Percentiles rank a stretch among this genome's conserved stretches.
phyloP scores from a whole-genome alignment of 2,113 vertebrate species.

The Isichthys henryi region DNA sequence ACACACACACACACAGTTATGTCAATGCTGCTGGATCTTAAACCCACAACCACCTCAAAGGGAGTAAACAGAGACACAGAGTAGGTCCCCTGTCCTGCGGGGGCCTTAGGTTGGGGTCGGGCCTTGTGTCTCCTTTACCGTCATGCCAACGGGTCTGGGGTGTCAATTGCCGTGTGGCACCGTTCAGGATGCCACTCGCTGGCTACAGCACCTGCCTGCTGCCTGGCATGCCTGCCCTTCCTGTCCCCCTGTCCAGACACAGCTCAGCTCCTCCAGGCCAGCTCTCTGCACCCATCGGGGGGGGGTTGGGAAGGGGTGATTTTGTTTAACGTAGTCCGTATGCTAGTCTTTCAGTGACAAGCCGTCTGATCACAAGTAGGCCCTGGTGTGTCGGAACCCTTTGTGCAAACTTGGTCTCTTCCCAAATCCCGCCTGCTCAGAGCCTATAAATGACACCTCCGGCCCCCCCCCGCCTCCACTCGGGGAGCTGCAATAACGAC shows the following conservation, averaged over 20 bases:
- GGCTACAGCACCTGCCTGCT: background rate
- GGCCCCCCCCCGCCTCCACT: background rate
- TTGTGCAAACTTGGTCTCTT: conserved; percentile 16
- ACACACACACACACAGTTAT: background rate
- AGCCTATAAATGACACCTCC: conserved; percentile 9
- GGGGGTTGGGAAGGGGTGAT: background rate
- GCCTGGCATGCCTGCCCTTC: background rate
- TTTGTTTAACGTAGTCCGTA: conserved; percentile 31
- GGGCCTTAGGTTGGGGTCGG: background rate
- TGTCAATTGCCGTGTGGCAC: background rate
- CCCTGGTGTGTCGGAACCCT: conserved; percentile 29
- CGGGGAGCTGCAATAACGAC: conserved; percentile 25
- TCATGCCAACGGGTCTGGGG: background rate
- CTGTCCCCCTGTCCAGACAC: background rate
- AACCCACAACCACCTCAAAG: background rate
- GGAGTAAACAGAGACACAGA: background rate
- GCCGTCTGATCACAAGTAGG: conserved; percentile 34
- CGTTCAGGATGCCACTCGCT: background rate
- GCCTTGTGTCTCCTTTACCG: background rate
- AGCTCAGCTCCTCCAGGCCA: background rate
- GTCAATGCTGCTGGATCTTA: background rate
- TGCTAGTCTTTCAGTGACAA: conserved; percentile 28
- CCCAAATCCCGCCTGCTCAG: conserved; percentile 24
- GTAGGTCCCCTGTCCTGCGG: background rate
- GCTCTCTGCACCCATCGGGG: background rate